phyloP scores from a whole-genome alignment of 2,113 vertebrate genomes.

The Microtus oregoni region DNA sequence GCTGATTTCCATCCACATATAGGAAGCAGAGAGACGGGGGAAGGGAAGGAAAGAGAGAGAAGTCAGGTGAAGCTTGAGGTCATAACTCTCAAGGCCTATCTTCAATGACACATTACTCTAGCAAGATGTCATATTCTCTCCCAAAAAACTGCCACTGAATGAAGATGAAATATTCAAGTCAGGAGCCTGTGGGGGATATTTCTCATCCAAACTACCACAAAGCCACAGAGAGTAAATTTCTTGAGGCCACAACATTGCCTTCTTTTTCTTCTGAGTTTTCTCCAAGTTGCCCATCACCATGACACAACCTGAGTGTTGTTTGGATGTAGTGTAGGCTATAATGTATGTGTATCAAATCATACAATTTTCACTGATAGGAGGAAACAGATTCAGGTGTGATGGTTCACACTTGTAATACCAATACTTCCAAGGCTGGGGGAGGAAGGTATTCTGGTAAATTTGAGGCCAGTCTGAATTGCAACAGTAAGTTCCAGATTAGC shows the following conservation, averaged over 20 bases:
- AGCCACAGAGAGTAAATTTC: background rate
- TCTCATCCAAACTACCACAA: background rate
- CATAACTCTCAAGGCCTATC: background rate
- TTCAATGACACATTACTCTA: background rate
- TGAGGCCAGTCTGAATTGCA: background rate
- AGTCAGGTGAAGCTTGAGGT: background rate
- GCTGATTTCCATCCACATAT: too few relatives aligned
- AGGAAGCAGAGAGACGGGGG: too few relatives aligned
- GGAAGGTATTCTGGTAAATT: background rate
- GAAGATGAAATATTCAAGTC: background rate
- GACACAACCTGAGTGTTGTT: background rate
- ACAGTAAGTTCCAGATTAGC: background rate
- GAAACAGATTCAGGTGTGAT: too few relatives aligned
- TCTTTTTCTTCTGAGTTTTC: background rate
- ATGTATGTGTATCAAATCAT: background rate
- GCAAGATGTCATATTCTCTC: background rate
- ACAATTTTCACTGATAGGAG: background rate
- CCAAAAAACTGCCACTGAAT: too few relatives aligned
- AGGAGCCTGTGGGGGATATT: too few relatives aligned
- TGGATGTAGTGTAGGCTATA: background rate
- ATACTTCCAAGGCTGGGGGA: background rate
- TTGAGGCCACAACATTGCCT: background rate
- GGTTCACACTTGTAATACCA: background rate
- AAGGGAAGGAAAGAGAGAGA: background rate
- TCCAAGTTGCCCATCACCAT: background rate